These are phyloP conservation scores for Aricia artaxerxes DNA, from an alignment of 2,888 invertebrate species.

Conservation along the genomic window DNA sequence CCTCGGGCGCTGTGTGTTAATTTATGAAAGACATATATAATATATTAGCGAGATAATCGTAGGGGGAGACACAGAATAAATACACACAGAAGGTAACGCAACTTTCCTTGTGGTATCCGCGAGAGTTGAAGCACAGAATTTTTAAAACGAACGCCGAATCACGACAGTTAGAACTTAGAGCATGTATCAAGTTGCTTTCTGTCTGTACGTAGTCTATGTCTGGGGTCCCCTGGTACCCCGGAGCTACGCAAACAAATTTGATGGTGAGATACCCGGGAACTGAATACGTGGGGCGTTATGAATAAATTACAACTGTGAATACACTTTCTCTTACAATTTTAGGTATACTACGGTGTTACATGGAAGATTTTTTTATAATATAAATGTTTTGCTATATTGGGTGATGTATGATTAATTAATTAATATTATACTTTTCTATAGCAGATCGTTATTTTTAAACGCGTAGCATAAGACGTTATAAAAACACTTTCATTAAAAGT, in stretches of 20 bases:
- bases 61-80: background rate
- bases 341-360: background rate
- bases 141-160: background rate
- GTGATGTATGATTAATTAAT: background rate
- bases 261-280: constrained; percentile 29
- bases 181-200: background rate
- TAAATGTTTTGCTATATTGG: background rate
- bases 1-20: constrained; percentile 22
- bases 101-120: background rate
- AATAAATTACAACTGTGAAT: constrained; percentile 29
- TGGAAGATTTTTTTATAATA: background rate
- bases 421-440: too few species aligned
- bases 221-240: constrained; percentile 2
- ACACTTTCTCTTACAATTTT: constrained; percentile 13
- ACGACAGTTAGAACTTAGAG: background rate
- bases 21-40: constrained; percentile 30
- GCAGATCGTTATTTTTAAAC: too few species aligned
- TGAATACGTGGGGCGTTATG: constrained; percentile 29
- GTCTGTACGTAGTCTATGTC: background rate
- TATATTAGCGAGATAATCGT: constrained; percentile 31
- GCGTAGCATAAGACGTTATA: too few species aligned
- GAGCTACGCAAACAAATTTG: constrained; percentile 31
- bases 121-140: too few species aligned
- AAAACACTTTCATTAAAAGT: too few species aligned
- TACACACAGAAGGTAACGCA: background rate